Percentiles rank a stretch among this genome's conserved stretches.
Evolutionary conservation across 2,888 invertebrate genomes (phyloP).

Genomic region (Congeria kusceri): DNA sequence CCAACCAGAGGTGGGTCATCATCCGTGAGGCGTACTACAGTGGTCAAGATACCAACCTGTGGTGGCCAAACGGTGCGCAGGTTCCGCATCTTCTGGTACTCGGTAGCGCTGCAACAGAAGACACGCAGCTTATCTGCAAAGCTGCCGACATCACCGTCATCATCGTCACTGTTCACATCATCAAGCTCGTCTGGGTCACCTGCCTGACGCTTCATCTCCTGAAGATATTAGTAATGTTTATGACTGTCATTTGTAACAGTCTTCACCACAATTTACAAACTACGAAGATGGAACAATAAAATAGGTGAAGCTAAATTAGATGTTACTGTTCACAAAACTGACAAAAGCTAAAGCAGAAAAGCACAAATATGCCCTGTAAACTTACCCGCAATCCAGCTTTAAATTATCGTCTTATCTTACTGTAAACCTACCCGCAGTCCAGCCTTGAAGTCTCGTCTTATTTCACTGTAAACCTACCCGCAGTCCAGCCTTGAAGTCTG

Average conservation of each 20-base stretch:
- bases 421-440: no score
- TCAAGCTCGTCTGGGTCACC: constrained; percentile 65
- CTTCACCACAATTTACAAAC: no score
- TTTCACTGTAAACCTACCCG: no score
- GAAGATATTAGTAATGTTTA: no score
- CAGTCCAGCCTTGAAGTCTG: constrained; percentile 67
- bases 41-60: constrained; percentile 45
- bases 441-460: no score
- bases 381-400: constrained; percentile 69
- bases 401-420: constrained; percentile 68
- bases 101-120: constrained; percentile 77
- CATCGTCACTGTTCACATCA: constrained; percentile 55
- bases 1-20: constrained; percentile 70
- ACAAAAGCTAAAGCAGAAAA: no score
- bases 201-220: constrained; percentile 73
- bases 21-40: no score
- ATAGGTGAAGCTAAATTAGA: no score
- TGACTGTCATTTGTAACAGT: no score
- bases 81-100: constrained; percentile 70
- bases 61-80: constrained; percentile 70
- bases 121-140: constrained; percentile 72
- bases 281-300: no score
- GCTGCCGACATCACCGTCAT: constrained; percentile 63
- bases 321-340: no score
- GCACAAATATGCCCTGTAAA: no score